Conservation (phyloP, 2,888 invertebrate species). For the Drosophila recens region DNA sequence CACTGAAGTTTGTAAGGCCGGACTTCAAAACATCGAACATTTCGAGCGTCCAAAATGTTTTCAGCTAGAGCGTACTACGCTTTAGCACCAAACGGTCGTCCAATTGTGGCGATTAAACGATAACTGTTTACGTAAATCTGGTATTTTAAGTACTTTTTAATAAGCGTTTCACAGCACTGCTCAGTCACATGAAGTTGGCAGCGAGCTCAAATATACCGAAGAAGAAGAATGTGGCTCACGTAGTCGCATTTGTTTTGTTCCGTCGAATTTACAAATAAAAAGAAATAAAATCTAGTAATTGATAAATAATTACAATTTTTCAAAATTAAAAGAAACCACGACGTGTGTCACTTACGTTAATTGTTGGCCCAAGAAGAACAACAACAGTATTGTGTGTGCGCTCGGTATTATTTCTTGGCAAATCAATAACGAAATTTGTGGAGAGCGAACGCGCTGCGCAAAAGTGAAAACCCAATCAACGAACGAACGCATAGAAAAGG, state of each 20-base stretch:
- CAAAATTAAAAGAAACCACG: constrained; percentile 29
- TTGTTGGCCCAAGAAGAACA: constrained; percentile 36
- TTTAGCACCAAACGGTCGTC: too few species aligned
- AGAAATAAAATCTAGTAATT: constrained; percentile 15
- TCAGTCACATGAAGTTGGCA: constrained; percentile 32
- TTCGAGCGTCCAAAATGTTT: too few species aligned
- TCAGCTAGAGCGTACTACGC: too few species aligned
- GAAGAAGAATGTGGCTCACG: constrained; percentile 60
- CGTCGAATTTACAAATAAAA: constrained; percentile 29
- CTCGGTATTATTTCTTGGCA: constrained; percentile 62
- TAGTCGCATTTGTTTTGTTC: constrained; percentile 68
- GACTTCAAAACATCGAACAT: too few species aligned
- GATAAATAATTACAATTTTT: constrained; percentile 24
- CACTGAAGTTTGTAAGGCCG: too few species aligned
- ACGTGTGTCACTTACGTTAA: constrained; percentile 24
- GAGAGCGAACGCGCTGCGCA: constrained; percentile 67
- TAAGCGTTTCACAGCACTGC: background rate
- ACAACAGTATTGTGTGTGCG: constrained; percentile 62
- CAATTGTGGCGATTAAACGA: too few species aligned
- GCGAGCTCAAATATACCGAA: constrained; percentile 19
- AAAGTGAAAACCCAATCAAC: constrained; percentile 72
- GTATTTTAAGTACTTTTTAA: background rate
- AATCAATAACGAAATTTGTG: constrained; percentile 68
- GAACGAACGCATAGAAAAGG: constrained; percentile 68
- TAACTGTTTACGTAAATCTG: too few species aligned